A percentile compares a stretch with the other conserved stretches of the same genome.
Conservation (phyloP, 2,113 vertebrate species). For the Eurystomus gularis region DNA sequence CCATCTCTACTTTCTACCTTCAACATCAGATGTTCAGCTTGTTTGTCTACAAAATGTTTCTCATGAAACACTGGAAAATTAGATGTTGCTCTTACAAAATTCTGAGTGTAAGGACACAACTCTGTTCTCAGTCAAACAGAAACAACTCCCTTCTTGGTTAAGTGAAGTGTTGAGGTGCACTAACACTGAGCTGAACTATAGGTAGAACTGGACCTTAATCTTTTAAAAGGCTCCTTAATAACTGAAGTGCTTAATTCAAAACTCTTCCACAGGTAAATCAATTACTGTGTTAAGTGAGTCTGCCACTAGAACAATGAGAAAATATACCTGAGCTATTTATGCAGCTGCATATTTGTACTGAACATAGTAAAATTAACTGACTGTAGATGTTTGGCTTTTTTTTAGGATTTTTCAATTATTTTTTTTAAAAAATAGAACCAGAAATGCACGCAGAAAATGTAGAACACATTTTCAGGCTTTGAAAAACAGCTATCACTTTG, state of each 20-base stretch:
- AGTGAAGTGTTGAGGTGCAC: not conserved
- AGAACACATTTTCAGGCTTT: slow-evolving; percentile 13
- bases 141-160: not conserved
- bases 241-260: slow-evolving; percentile 46
- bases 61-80: not conserved
- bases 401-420: not conserved
- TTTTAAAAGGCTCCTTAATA: slow-evolving; percentile 45
- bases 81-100: not conserved
- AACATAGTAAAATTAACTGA: not conserved
- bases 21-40: not conserved
- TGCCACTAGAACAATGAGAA: slow-evolving; percentile 29
- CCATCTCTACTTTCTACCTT: not conserved
- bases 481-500: slow-evolving; percentile 22
- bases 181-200: not conserved
- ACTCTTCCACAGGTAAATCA: slow-evolving; percentile 54
- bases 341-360: not conserved
- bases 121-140: not conserved
- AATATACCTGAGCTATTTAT: not conserved
- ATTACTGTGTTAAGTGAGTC: slow-evolving; percentile 32
- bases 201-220: not conserved
- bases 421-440: slow-evolving; percentile 6
- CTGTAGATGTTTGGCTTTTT: fast-evolving
- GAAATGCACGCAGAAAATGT: not conserved
- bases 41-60: not conserved
- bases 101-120: not conserved